phyloP scores from a whole-genome alignment of 1,140 invertebrate genomes.

The Euwallacea similis region DNA sequence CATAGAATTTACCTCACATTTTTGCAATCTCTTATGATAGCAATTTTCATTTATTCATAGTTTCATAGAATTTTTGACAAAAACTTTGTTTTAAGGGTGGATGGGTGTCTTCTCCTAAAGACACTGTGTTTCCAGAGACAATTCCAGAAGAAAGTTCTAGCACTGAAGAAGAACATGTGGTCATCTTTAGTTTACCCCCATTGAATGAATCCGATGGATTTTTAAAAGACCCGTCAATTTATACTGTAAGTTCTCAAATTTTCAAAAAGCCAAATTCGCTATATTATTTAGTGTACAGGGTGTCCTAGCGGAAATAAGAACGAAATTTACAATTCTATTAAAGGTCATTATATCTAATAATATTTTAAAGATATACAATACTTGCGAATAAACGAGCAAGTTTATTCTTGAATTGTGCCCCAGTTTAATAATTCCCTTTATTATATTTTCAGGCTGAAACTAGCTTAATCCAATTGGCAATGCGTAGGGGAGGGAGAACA shows the following conservation, averaged over 20 bases:
- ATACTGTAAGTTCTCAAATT: constrained; percentile 59
- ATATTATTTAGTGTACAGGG: background rate
- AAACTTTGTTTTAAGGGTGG: constrained; percentile 54
- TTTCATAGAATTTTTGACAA: too few species aligned
- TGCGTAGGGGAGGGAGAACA: constrained; percentile 57
- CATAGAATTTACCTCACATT: too few species aligned
- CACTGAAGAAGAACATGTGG: constrained; percentile 88
- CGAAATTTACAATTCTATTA: too few species aligned
- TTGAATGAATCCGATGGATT: constrained; percentile 67
- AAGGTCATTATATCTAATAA: too few species aligned
- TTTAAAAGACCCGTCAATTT: constrained; percentile 63
- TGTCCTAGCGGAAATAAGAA: too few species aligned
- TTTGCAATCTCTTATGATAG: too few species aligned
- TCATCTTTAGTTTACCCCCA: constrained; percentile 76
- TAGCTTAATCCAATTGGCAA: constrained; percentile 62
- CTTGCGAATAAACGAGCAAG: too few species aligned
- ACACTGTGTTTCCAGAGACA: constrained; percentile 85
- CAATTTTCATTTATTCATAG: too few species aligned
- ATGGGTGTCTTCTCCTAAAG: constrained; percentile 82
- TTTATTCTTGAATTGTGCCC: too few species aligned
- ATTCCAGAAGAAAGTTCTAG: constrained; percentile 91
- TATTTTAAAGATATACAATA: too few species aligned
- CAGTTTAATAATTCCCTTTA: too few species aligned
- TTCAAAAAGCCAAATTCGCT: background rate
- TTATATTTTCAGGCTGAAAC: constrained; percentile 57